phyloP scores from a whole-genome alignment of 1,140 invertebrate species.

The Apis mellifera region DNA sequence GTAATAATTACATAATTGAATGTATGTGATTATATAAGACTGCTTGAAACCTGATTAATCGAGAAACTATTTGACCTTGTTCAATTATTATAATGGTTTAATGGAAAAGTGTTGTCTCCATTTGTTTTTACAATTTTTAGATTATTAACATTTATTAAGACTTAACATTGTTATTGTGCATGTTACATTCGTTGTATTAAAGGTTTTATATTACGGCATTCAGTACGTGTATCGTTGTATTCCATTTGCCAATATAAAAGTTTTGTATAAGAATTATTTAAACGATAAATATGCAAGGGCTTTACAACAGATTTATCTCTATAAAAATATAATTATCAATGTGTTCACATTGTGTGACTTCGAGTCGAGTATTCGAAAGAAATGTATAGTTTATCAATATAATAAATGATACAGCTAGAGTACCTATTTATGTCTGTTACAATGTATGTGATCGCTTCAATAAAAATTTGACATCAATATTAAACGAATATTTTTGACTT shows the following conservation, averaged over 20 bases:
- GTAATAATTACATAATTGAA: constrained; percentile 12
- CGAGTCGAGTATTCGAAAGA: constrained; percentile 59
- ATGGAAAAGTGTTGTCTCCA: constrained; percentile 21
- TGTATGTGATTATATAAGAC: constrained; percentile 20
- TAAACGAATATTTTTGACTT: background rate
- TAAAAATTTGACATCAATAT: constrained; percentile 68
- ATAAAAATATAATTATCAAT: constrained; percentile 59
- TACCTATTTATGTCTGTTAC: constrained; percentile 72
- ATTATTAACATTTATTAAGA: constrained; percentile 23
- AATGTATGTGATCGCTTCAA: constrained; percentile 74
- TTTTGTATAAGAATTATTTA: constrained; percentile 28
- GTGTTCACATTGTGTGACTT: constrained; percentile 67
- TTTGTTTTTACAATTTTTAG: constrained; percentile 23
- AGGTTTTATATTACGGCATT: background rate
- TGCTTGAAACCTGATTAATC: constrained; percentile 3
- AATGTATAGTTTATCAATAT: constrained; percentile 66
- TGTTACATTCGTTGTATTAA: constrained; percentile 22
- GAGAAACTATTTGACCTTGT: constrained; percentile 17
- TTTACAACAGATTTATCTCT: constrained; percentile 42
- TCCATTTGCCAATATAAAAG: background rate
- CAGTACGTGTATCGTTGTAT: background rate
- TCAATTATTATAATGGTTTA: constrained; percentile 3
- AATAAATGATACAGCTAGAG: constrained; percentile 64
- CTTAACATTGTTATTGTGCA: constrained; percentile 20
- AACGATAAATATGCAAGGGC: constrained; percentile 38